Conservation (phyloP, 1,140 invertebrate genomes). For the Panulirus ornatus region DNA sequence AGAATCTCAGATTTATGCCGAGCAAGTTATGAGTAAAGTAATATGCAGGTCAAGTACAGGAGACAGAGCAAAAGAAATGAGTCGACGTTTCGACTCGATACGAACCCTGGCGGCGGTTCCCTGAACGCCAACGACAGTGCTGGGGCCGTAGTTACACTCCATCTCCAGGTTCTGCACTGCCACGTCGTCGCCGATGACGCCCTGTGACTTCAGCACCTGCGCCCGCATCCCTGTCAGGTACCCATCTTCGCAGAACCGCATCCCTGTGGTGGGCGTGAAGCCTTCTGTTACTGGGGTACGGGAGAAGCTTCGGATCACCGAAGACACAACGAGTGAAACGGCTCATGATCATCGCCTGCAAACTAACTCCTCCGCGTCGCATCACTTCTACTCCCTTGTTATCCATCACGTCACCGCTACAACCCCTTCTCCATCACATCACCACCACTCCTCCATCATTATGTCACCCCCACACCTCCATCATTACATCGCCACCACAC, state of each 20-base stretch:
- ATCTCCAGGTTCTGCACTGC: slow-evolving; percentile 58
- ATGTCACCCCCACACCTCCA: not conserved
- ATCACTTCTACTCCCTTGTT: not conserved
- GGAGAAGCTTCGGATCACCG: not conserved
- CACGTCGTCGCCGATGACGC: slow-evolving; percentile 51
- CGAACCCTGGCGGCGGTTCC: not conserved
- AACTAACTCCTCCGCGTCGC: not conserved
- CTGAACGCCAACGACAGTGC: not conserved
- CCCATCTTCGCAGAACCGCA: slow-evolving; percentile 24
- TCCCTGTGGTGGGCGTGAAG: slow-evolving; percentile 23
- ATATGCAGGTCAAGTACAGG: too few species aligned
- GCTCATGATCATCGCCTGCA: not conserved
- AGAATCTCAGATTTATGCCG: too few species aligned
- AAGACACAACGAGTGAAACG: not conserved
- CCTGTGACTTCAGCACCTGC: slow-evolving; percentile 50
- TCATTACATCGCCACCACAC: not conserved
- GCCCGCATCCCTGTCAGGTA: slow-evolving; percentile 55
- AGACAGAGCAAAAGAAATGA: too few species aligned
- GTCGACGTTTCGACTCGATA: too few species aligned
- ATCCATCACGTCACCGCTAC: not conserved
- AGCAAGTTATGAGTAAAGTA: too few species aligned
- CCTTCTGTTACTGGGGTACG: not conserved
- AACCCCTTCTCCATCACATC: not conserved
- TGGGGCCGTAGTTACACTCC: slow-evolving; percentile 32
- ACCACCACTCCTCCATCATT: not conserved